Conservation (phyloP, 2,113 vertebrate genomes). For the Stigmatopora nigra region DNA sequence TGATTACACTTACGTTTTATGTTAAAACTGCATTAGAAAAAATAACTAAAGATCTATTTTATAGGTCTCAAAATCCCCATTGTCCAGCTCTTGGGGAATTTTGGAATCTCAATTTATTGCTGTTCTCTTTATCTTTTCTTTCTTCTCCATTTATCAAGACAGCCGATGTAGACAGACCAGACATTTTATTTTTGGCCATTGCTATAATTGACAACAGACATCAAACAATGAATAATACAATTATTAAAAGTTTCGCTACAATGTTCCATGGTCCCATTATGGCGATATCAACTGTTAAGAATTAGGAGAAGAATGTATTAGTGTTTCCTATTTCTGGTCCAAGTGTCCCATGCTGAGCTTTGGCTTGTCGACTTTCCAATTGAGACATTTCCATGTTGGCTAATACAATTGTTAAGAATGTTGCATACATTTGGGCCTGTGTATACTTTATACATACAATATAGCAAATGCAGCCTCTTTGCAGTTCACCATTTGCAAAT, state of each 20-base stretch:
- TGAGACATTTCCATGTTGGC: slow-evolving; percentile 24
- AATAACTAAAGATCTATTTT: background rate
- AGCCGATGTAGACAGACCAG: slow-evolving; percentile 28
- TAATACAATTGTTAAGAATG: slow-evolving; percentile 41
- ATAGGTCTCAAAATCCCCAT: background rate
- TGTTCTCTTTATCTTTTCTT: background rate
- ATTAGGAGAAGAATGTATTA: slow-evolving; percentile 21
- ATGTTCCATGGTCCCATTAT: slow-evolving; percentile 57
- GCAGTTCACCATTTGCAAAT: background rate
- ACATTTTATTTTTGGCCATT: slow-evolving; percentile 60
- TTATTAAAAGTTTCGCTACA: slow-evolving; percentile 66
- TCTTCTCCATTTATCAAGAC: slow-evolving; percentile 11
- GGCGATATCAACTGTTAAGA: slow-evolving; percentile 31
- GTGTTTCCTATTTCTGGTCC: slow-evolving; percentile 27
- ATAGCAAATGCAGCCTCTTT: background rate
- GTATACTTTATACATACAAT: slow-evolving; percentile 5
- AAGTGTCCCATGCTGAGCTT: slow-evolving; percentile 24
- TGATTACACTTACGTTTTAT: no score
- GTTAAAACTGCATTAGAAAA: background rate
- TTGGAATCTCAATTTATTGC: slow-evolving; percentile 25
- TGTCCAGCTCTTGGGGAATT: background rate
- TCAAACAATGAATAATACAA: slow-evolving; percentile 55
- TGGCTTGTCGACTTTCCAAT: slow-evolving; percentile 24
- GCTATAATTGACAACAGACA: slow-evolving; percentile 50
- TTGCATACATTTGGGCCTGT: slow-evolving; percentile 34